Conservation (phyloP, 2,113 vertebrate species). For the Scytalopus superciliaris region DNA sequence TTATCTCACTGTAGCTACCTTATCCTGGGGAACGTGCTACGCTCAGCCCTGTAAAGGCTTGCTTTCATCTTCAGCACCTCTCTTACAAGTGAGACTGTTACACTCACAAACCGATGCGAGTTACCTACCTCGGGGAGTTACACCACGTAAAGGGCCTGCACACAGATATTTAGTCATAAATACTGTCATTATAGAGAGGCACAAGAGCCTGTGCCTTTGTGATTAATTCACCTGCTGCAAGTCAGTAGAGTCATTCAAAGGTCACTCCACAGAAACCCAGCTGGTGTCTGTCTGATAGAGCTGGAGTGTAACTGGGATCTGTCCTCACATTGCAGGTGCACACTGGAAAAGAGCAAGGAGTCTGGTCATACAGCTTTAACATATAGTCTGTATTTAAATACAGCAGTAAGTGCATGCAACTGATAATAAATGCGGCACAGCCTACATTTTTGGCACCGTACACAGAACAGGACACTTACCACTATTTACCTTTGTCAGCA, state of each 20-base stretch:
- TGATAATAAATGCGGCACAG: not conserved
- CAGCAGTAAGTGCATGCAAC: not conserved
- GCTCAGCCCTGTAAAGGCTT: not conserved
- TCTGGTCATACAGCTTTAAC: not conserved
- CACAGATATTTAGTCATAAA: not conserved
- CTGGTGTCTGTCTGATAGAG: not conserved
- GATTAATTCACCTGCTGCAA: not conserved
- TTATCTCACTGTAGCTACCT: not conserved
- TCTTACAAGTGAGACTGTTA: not conserved
- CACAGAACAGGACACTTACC: not conserved
- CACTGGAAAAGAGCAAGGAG: not conserved
- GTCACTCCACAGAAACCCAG: not conserved
- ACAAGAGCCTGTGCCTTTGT: not conserved
- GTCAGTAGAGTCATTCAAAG: not conserved
- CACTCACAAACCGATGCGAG: not conserved
- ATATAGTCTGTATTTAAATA: not conserved
- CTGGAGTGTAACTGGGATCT: not conserved
- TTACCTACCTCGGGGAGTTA: not conserved
- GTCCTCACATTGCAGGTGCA: not conserved
- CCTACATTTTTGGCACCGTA: not conserved
- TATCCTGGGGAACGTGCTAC: fast-evolving
- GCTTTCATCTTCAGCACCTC: constrained; percentile 1
- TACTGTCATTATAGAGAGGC: not conserved
- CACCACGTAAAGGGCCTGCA: not conserved
- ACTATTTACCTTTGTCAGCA: not conserved